A percentile compares a stretch with the other conserved stretches of the same genome.
phyloP scores from a whole-genome alignment of 2,888 invertebrate species.

The Apodemia mormo region DNA sequence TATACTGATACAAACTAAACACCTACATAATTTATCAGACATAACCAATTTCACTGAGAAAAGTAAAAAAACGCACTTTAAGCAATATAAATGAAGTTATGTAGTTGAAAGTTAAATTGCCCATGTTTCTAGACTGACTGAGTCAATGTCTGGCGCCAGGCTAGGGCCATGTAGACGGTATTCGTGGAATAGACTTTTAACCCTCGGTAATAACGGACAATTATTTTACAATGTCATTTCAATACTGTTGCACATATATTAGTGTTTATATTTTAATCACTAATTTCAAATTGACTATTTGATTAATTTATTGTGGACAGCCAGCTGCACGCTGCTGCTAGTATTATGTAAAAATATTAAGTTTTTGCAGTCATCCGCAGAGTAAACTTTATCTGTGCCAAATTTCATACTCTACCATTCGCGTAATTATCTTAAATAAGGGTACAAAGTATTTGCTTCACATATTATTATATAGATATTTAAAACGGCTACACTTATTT shows the following conservation, averaged over 20 bases:
- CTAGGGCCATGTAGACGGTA: slow-evolving; percentile 49
- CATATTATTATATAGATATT: no score
- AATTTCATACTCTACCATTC: no score
- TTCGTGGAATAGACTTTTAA: slow-evolving; percentile 62
- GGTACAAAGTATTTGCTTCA: no score
- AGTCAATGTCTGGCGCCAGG: slow-evolving; percentile 62
- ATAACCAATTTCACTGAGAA: slow-evolving; percentile 19
- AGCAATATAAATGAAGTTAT: slow-evolving; percentile 32
- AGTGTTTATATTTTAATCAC: background rate
- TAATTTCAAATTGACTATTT: no score
- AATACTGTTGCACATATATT: background rate
- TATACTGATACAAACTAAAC: background rate
- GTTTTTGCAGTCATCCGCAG: no score
- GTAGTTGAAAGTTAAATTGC: slow-evolving; percentile 48
- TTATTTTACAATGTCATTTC: slow-evolving; percentile 49
- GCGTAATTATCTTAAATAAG: no score
- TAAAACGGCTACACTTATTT: no score
- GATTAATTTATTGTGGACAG: no score
- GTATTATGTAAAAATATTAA: no score
- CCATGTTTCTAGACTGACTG: slow-evolving; percentile 46
- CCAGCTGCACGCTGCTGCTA: no score
- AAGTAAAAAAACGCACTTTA: slow-evolving; percentile 22
- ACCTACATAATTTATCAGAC: background rate
- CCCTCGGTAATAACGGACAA: slow-evolving; percentile 60
- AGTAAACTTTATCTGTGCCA: no score